These are phyloP conservation scores for Nothura maculosa DNA, from an alignment of 2,797 vertebrate species.

Conservation along the genomic window DNA sequence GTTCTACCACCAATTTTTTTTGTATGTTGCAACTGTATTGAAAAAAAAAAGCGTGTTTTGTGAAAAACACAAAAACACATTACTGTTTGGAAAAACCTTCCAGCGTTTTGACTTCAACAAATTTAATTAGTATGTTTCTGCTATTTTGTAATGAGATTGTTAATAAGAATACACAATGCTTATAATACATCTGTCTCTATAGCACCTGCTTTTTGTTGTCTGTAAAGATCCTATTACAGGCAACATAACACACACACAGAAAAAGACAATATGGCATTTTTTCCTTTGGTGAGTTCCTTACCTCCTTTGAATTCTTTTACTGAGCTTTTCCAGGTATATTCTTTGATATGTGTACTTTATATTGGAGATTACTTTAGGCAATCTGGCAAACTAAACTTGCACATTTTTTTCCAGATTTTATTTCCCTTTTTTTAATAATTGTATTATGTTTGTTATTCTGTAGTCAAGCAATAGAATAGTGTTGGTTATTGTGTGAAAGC, in stretches of 20 bases:
- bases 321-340: not conserved
- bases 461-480: not conserved
- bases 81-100: not conserved
- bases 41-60: not conserved
- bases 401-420: not conserved
- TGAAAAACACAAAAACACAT: no score
- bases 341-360: not conserved
- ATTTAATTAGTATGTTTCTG: not conserved
- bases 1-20: not conserved
- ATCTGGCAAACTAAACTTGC: not conserved
- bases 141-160: not conserved
- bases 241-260: no score
- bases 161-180: not conserved
- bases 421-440: not conserved
- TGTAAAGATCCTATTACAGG: not conserved
- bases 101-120: not conserved
- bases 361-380: not conserved
- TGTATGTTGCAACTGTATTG: not conserved
- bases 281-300: not conserved
- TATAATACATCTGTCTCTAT: not conserved
- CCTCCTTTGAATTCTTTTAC: not conserved
- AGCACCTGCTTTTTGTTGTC: not conserved
- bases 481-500: not conserved
- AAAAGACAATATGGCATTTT: not conserved
- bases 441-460: not conserved